phyloP scores from a whole-genome alignment of 2,888 invertebrate genomes.

The Piscicola geometra region DNA sequence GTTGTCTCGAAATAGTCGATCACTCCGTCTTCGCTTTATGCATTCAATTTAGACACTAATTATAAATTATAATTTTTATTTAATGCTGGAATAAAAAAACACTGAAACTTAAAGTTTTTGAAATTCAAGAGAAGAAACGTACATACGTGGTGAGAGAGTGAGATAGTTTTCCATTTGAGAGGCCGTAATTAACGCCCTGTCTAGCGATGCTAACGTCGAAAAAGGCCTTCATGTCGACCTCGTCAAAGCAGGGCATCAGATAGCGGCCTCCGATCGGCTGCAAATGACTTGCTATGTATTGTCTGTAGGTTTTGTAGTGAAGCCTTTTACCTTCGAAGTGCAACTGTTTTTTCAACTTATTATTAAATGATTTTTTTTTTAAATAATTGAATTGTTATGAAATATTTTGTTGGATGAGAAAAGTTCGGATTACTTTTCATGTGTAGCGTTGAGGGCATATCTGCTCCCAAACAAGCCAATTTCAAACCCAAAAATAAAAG shows the following conservation, averaged over 20 bases:
- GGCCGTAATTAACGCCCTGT: background rate
- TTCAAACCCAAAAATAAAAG: too few species aligned
- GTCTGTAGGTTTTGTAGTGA: conserved; percentile 28
- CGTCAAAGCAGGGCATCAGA: conserved; percentile 39
- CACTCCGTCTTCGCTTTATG: conserved; percentile 34
- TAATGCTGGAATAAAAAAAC: background rate
- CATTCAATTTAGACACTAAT: background rate
- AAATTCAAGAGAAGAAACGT: background rate
- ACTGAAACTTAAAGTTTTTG: background rate
- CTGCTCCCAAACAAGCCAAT: too few species aligned
- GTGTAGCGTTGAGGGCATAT: too few species aligned
- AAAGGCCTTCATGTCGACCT: conserved; percentile 39
- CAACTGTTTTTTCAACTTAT: too few species aligned
- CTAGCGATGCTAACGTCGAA: conserved; percentile 34
- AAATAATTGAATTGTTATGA: background rate
- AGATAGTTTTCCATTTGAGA: background rate
- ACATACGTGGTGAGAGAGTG: background rate
- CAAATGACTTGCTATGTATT: conserved; percentile 35
- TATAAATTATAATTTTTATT: background rate
- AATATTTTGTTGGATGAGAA: background rate
- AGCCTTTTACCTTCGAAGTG: too few species aligned
- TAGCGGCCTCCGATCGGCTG: conserved; percentile 33
- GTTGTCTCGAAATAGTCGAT: conserved; percentile 33
- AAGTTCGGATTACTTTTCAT: too few species aligned
- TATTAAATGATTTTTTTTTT: background rate